Evolutionary conservation across 2,113 vertebrate species (phyloP), one percentile per base, ranked within the genome.

Genomic region (Salvator merianae): DNA sequence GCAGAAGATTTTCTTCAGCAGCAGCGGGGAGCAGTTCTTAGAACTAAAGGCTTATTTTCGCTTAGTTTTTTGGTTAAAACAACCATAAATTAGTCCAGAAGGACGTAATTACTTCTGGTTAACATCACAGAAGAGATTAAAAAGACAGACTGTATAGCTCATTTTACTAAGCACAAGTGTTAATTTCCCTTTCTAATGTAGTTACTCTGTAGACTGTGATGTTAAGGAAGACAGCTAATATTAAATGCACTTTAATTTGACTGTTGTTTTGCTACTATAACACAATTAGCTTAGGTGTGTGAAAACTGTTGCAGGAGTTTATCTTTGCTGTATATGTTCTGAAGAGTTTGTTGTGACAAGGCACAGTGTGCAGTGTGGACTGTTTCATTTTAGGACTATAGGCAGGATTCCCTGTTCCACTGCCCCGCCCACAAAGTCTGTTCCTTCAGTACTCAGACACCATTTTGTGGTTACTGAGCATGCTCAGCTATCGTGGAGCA

Each of bases 171-270:
- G 77, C 8, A 18, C 10, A 65, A 30, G 32, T 66, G 16, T 38
- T 36, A 32, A 53, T 47, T 43, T 59, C 53, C 30, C 16, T 63
- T 82, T 65, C 36, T 55, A 55, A 20, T 55, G 18, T 70, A n/a
- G n/a, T 20, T 80, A 10, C 1, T 2, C 62, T 80, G 4, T 13
- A 55, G 0, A 9, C 71, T 10, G 24, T 0, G 3, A 50, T 36
- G 20, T 30, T 10, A 5, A 26, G 10, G n/a, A n/a, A n/a, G n/a
- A 20, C 20, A 32, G 20, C 38, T 30, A 80, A 28, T 63, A 63
- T 59, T 78, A 78, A 78, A 30, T 24, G 55, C 50, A 13, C 6
- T 66, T 47, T n/a, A 32, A 32, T 55, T 82, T 43, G 24, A 2
- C 47, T 80, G 0, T 40, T 38, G 5, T 28, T 20, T 10, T 32